phyloP scores from a whole-genome alignment of 2,888 invertebrate species.

The Drosophila peninsularis region DNA sequence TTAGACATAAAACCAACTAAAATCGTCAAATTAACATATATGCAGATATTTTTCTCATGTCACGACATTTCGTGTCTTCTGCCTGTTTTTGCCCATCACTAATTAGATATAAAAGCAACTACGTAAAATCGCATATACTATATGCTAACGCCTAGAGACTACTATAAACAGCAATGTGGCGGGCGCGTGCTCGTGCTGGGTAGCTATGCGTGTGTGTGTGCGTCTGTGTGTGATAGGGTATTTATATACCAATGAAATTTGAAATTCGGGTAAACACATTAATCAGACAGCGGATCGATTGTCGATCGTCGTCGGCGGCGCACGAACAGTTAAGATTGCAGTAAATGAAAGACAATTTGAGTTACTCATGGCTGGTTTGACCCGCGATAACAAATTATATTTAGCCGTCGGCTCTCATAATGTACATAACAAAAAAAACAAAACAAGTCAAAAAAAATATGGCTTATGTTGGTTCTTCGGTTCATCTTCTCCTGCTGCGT shows the following conservation, averaged over 20 bases:
- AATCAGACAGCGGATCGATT: constrained; percentile 25
- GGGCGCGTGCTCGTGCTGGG: constrained; percentile 35
- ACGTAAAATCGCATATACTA: constrained; percentile 23
- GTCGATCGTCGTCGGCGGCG: background rate
- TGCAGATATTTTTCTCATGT: too few relatives aligned
- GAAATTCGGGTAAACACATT: constrained; percentile 49
- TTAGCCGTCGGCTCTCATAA: constrained; percentile 49
- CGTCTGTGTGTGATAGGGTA: background rate
- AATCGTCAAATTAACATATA: too few relatives aligned
- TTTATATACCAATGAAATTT: constrained; percentile 30
- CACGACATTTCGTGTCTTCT: background rate
- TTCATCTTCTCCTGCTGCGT: background rate
- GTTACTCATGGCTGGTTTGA: constrained; percentile 45
- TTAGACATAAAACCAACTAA: too few relatives aligned
- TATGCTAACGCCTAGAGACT: constrained; percentile 5
- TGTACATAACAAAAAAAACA: constrained; percentile 42
- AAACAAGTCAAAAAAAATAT: constrained; percentile 13
- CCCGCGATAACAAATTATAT: constrained; percentile 46
- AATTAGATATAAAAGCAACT: constrained; percentile 2
- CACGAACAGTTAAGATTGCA: constrained; percentile 21
- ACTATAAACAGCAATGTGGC: constrained; percentile 22
- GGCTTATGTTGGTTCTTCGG: constrained; percentile 12
- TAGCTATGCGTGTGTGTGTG: background rate
- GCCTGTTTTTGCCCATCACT: background rate
- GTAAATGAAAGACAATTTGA: constrained; percentile 27